These are phyloP conservation scores for Batillaria attramentaria DNA, from an alignment of 1,140 invertebrate genomes.

Conservation along the genomic window DNA sequence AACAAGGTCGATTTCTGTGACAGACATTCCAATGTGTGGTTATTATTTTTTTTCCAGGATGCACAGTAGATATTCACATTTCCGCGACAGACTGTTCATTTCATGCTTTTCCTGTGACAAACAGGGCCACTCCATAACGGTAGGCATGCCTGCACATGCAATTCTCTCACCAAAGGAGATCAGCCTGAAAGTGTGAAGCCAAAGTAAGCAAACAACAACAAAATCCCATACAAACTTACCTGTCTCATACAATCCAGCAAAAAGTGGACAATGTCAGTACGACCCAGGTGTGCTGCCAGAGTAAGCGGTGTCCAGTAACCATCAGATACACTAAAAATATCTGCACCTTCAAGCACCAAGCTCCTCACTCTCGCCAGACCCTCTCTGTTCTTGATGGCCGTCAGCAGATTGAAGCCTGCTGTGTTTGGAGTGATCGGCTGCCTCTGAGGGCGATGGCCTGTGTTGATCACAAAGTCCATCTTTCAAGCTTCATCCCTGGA, in stretches of 20 bases:
- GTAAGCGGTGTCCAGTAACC: slow-evolving; percentile 42
- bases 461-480: too few relatives aligned
- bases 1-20: too few relatives aligned
- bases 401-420: slow-evolving; percentile 33
- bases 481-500: too few relatives aligned
- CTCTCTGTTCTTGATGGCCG: slow-evolving; percentile 27
- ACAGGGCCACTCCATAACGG: not conserved
- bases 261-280: slow-evolving; percentile 32
- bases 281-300: slow-evolving; percentile 40
- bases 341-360: slow-evolving; percentile 30
- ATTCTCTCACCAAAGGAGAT: not conserved
- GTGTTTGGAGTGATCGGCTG: slow-evolving; percentile 26
- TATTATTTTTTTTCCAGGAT: too few relatives aligned
- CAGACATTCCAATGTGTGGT: too few relatives aligned
- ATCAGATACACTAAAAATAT: slow-evolving; percentile 14
- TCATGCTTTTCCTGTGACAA: not conserved
- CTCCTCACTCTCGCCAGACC: slow-evolving; percentile 29
- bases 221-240: slow-evolving; percentile 9
- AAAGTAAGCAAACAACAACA: not conserved
- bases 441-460: not conserved
- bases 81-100: too few relatives aligned
- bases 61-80: too few relatives aligned
- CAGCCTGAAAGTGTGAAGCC: not conserved
- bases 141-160: not conserved
- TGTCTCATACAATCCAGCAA: slow-evolving; percentile 24